Conservation (phyloP, 2,113 vertebrate species). For the Antennarius striatus region DNA sequence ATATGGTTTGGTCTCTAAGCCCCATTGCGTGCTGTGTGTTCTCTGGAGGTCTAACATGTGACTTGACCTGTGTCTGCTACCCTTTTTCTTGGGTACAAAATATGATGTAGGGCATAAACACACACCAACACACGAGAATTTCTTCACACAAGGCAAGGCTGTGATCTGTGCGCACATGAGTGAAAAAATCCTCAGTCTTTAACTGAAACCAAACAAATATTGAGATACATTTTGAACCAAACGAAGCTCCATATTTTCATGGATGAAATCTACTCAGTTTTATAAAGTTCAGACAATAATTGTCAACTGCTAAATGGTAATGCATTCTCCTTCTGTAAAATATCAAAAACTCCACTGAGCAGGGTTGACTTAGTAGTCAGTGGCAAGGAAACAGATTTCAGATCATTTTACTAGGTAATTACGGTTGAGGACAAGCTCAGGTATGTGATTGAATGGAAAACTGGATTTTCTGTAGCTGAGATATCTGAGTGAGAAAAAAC, state of each 20-base stretch:
- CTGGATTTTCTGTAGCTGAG: no score
- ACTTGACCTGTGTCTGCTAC: constrained; percentile 39
- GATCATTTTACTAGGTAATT: no score
- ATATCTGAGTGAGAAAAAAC: not conserved
- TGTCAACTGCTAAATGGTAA: no score
- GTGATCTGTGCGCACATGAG: not conserved
- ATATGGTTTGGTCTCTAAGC: constrained; percentile 19
- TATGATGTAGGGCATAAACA: not conserved
- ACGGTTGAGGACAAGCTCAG: not conserved
- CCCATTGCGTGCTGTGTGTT: constrained; percentile 43
- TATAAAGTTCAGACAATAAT: no score
- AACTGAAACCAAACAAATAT: not conserved
- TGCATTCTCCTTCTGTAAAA: no score
- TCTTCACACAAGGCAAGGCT: not conserved
- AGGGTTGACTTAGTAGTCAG: no score
- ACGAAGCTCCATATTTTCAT: no score
- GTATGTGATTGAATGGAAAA: not conserved
- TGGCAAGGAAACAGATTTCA: no score
- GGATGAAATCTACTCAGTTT: no score
- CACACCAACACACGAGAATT: not conserved
- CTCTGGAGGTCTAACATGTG: constrained; percentile 45
- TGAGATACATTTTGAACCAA: not conserved
- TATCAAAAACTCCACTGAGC: no score
- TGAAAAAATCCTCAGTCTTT: not conserved
- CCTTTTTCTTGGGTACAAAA: no score